Base-by-base conservation (phyloP, 2,797 vertebrate species). In the Melanotaenia parkinsoni region DNA sequence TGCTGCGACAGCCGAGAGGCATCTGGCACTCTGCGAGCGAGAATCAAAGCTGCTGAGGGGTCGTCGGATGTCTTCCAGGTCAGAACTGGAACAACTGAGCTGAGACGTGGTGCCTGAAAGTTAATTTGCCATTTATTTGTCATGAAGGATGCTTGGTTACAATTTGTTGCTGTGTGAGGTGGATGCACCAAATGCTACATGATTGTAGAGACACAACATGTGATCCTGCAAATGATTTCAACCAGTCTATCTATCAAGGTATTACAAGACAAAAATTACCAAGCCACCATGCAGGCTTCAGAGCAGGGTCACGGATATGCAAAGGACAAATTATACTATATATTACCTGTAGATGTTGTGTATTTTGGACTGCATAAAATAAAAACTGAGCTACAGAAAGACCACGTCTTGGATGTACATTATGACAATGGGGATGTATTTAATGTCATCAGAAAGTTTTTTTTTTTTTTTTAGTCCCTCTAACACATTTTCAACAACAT, bases 171-270 rank as follows among this genome's bases (percentile, higher is more conserved):
- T 4, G 50, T 14, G 62, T 33, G 11, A 30, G 11, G 28, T 18
- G 0, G 58, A 63, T 0, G 3, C 26, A 60, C 14, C 37, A 5
- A 43, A n/a, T 56, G 63, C 56, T 58, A 22, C 40, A 30, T 57
- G 1, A 67, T 9, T 59, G 59, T 33, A 20, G 68, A 76, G 58
- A 20, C 61, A 43, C 40, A 40, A 1, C 78, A 76, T 76, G 69
- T 86, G 86, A 63, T 82, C 20, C 11, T 43, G 56, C 67, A 50
- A 32, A 74, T 69, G 38, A 58, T 0, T 30, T 77, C 74, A 77
- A 60, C 20, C 40, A 53, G 56, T 70, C 71, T 51, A 72, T 84
- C 77, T 75, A 73, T 87, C 81, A 70, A 33, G 62, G 61, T 0
- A 1, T 0, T 0, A 20, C 14, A 12, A 40, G 11, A 20, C 6